Evolutionary conservation across 2,113 vertebrate genomes (phyloP).

Genomic region (Numenius arquata): DNA sequence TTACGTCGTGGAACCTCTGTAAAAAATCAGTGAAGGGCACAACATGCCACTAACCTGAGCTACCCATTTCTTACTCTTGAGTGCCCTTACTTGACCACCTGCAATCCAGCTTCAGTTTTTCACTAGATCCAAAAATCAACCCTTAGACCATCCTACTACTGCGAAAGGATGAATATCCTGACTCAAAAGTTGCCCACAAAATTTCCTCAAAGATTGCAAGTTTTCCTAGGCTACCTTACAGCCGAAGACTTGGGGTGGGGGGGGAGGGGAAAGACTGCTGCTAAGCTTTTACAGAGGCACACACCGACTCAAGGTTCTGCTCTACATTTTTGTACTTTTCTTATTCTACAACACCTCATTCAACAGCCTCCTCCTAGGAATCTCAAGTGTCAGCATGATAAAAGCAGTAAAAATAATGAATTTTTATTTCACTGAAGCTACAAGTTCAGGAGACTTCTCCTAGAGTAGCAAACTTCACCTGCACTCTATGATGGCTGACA

Average conservation of each 20-base stretch:
- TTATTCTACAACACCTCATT: neutral
- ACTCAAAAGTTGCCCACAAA: neutral
- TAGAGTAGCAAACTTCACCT: neutral
- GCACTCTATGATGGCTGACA: neutral
- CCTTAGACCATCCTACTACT: neutral
- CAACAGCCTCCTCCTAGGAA: neutral
- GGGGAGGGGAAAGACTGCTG: neutral
- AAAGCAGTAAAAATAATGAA: neutral
- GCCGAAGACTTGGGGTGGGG: neutral
- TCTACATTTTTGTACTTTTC: neutral
- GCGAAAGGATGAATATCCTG: neutral
- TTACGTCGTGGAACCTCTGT: neutral
- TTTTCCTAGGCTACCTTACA: neutral
- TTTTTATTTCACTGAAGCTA: neutral
- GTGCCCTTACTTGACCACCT: neutral
- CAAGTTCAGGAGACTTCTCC: neutral
- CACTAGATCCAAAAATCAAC: neutral
- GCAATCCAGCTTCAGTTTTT: neutral
- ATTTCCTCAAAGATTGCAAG: neutral
- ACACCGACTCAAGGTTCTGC: neutral
- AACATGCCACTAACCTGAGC: neutral
- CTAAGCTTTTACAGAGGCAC: neutral
- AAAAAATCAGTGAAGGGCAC: neutral
- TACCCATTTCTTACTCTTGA: neutral
- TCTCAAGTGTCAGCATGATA: neutral